These are phyloP conservation scores for Telmatherina bonti DNA, from an alignment of 2,797 vertebrate species.

Conservation along the genomic window DNA sequence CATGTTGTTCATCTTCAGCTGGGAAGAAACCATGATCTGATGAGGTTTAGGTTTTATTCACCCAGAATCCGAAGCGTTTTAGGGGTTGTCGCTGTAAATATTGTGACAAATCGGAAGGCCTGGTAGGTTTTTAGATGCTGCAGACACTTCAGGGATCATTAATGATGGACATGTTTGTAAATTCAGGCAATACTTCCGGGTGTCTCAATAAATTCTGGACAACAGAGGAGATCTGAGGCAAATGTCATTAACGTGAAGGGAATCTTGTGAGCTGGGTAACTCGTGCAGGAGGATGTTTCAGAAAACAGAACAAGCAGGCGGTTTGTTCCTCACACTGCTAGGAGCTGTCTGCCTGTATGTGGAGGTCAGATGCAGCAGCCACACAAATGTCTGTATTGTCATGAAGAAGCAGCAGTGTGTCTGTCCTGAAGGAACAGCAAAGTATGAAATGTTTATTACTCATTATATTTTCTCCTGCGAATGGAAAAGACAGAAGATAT, in stretches of 20 bases:
- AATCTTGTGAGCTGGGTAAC: not conserved
- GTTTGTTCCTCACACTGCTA: slow-evolving; percentile 2
- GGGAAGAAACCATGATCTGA: no score
- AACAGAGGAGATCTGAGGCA: no score
- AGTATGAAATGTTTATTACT: not conserved
- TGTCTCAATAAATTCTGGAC: no score
- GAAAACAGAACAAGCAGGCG: slow-evolving; percentile 2
- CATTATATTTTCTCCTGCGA: not conserved
- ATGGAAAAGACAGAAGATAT: not conserved
- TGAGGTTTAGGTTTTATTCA: no score
- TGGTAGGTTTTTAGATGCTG: no score
- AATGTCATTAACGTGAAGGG: not conserved
- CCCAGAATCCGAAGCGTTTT: no score
- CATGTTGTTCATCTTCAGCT: no score
- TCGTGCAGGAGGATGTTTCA: not conserved
- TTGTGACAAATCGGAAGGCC: no score
- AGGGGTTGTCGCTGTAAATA: no score
- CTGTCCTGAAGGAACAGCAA: slow-evolving; percentile 22
- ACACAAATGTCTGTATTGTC: slow-evolving; percentile 31
- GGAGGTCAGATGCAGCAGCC: slow-evolving; percentile 23
- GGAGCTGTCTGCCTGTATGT: slow-evolving; percentile 7
- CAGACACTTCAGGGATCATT: no score
- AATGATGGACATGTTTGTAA: no score
- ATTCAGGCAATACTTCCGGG: no score
- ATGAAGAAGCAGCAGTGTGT: slow-evolving; percentile 1